phyloP scores from a whole-genome alignment of 2,113 vertebrate genomes.

The Falcunculus frontatus region DNA sequence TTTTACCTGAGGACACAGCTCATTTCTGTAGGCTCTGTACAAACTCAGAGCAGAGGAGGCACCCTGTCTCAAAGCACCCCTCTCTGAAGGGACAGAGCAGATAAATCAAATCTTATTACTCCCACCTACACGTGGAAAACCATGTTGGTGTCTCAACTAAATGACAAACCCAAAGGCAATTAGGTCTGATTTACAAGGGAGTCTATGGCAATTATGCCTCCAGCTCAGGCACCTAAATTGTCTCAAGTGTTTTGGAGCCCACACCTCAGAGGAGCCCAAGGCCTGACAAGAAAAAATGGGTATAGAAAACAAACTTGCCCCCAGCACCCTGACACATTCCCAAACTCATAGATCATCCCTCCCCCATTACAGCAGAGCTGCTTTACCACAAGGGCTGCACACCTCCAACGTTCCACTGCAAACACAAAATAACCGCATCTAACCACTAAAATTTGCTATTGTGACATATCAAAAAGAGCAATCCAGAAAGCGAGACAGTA shows the following conservation, averaged over 20 bases:
- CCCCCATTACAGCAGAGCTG: neutral
- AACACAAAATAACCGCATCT: neutral
- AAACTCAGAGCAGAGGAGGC: neutral
- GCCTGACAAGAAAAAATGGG: neutral
- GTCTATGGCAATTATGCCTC: neutral
- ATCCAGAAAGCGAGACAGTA: neutral
- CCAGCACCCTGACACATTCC: neutral
- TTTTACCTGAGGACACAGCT: neutral
- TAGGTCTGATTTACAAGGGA: neutral
- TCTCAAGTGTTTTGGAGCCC: neutral
- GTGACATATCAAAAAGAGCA: neutral
- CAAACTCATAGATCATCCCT: neutral
- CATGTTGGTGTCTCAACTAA: neutral
- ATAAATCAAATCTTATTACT: neutral
- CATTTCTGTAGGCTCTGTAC: neutral
- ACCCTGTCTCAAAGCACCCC: neutral
- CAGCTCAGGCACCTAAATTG: neutral
- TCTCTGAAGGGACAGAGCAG: neutral
- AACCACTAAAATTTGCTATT: neutral
- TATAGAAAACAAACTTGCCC: neutral
- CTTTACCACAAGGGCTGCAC: neutral
- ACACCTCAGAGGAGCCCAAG: neutral
- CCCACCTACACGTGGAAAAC: neutral
- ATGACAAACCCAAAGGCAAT: neutral
- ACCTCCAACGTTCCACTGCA: neutral